Evolutionary conservation across 2,113 vertebrate genomes (phyloP).

Genomic region (Stictonetta naevosa): DNA sequence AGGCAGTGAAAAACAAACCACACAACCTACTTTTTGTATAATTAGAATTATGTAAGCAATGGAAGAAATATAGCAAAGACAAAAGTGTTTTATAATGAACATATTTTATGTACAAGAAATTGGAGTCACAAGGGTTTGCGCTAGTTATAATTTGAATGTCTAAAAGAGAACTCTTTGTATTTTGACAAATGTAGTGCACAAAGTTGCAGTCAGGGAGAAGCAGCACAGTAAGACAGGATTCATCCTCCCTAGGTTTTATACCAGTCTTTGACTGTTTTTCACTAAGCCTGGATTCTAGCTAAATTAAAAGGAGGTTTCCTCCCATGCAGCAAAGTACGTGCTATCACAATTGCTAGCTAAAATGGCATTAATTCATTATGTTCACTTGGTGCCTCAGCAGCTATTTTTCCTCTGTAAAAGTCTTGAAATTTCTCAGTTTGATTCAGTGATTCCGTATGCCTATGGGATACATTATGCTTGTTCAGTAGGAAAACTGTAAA

Average conservation of each 20-base stretch:
- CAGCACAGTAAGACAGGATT: background rate
- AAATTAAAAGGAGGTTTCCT: constrained; percentile 52
- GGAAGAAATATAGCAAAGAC: constrained; percentile 27
- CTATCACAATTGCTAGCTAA: constrained; percentile 18
- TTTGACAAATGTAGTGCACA: background rate
- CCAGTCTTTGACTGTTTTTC: background rate
- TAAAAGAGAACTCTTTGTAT: constrained; percentile 44
- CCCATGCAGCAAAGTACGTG: background rate
- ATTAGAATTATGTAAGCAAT: constrained; percentile 17
- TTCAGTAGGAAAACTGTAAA: constrained; percentile 59
- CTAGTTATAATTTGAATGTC: background rate
- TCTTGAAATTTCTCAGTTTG: constrained; percentile 47
- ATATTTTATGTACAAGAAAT: constrained; percentile 3
- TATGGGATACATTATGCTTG: constrained; percentile 47
- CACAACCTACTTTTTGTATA: constrained; percentile 18
- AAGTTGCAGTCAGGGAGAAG: constrained; percentile 13
- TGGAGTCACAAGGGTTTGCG: constrained; percentile 17
- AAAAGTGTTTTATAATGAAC: constrained; percentile 29
- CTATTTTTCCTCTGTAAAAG: constrained; percentile 38
- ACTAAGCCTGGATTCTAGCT: background rate
- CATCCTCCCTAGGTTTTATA: constrained; percentile 27
- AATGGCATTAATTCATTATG: constrained; percentile 29
- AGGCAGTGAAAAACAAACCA: constrained; percentile 4
- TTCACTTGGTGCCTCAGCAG: constrained; percentile 19
- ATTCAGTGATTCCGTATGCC: constrained; percentile 30